These are phyloP conservation scores for Sibirionetta formosa DNA, from an alignment of 2,797 vertebrate species.

Conservation along the genomic window DNA sequence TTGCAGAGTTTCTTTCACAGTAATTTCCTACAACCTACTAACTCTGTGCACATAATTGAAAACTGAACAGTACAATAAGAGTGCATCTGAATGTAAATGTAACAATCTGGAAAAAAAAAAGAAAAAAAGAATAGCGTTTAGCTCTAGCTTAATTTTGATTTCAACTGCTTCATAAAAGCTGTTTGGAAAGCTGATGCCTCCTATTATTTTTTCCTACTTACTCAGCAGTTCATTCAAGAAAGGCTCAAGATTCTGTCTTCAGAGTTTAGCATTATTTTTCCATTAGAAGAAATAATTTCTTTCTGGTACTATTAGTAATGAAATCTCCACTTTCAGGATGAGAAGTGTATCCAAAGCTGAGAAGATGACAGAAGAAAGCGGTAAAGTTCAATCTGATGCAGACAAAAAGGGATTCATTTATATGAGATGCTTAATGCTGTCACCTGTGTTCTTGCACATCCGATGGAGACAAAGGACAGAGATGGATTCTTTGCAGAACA, in stretches of 20 bases:
- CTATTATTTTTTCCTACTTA: background rate
- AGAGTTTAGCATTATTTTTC: background rate
- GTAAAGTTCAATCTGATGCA: background rate
- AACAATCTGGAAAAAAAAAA: background rate
- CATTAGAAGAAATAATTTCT: background rate
- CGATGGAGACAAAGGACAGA: background rate
- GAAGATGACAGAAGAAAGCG: background rate
- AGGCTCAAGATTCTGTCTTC: background rate
- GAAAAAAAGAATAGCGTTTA: background rate
- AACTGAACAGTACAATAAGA: background rate
- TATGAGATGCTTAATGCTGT: background rate
- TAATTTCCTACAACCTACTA: background rate
- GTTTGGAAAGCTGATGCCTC: background rate
- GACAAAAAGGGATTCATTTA: background rate
- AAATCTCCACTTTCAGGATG: background rate
- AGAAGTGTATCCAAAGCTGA: background rate
- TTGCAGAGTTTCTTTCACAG: background rate
- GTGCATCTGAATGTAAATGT: background rate
- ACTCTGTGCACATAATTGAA: background rate
- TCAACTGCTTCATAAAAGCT: background rate
- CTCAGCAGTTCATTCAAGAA: background rate
- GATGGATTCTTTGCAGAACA: background rate
- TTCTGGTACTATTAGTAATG: background rate
- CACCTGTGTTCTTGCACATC: background rate
- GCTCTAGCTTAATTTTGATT: background rate